A percentile compares a stretch with the other conserved stretches of the same genome.
phyloP scores from a whole-genome alignment of 2,113 vertebrate species.

The Thunnus thynnus region DNA sequence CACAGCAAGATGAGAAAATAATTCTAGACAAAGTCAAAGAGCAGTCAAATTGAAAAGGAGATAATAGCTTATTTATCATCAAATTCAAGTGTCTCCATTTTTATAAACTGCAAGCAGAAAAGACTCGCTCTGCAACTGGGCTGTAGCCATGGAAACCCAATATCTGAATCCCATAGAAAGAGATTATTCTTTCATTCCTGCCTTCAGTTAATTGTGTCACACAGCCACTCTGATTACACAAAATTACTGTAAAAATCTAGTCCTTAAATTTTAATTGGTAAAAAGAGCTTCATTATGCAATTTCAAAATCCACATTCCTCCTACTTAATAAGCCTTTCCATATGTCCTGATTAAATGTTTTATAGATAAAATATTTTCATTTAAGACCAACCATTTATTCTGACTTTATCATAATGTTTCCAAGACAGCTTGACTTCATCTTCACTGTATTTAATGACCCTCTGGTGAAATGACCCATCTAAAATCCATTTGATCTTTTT shows the following conservation, averaged over 20 bases:
- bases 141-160: constrained; percentile 74
- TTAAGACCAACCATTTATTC: neutral
- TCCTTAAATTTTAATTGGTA: constrained; percentile 16
- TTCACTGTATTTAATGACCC: neutral
- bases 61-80: constrained; percentile 54
- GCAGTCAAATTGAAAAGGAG: constrained; percentile 30
- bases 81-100: constrained; percentile 51
- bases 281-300: constrained; percentile 4
- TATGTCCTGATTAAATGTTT: neutral
- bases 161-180: constrained; percentile 46
- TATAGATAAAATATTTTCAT: neutral
- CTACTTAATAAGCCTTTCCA: neutral
- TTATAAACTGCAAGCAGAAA: constrained; percentile 47
- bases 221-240: constrained; percentile 36
- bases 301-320: neutral
- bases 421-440: neutral
- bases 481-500: neutral
- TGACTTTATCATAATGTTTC: neutral
- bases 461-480: neutral
- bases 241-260: constrained; percentile 38
- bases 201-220: constrained; percentile 56
- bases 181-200: constrained; percentile 54
- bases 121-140: constrained; percentile 40
- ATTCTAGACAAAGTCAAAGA: constrained; percentile 36
- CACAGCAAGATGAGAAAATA: constrained; percentile 24